Base-by-base conservation (phyloP, 1,140 invertebrate species). In the Heliconius melpomene region DNA sequence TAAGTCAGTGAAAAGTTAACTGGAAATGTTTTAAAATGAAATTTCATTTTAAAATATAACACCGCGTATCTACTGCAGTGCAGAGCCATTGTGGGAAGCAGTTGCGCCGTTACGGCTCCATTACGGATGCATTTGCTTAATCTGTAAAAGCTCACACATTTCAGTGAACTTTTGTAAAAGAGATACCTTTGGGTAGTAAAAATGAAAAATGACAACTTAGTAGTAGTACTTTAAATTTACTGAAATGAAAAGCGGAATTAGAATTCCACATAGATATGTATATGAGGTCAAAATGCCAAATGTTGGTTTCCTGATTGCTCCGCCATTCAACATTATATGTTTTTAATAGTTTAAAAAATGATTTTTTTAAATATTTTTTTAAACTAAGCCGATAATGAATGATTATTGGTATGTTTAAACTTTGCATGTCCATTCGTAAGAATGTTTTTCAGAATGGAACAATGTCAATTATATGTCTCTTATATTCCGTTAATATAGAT, bases 21-120 rank as follows among this genome's bases (percentile, higher is more conserved):
- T 26, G n/a, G 6, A 66, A 66, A 66, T 29, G 20, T 60, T 60
- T 60, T 60, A 60, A 46, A 60, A 60, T 66, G 23, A 66, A 66
- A 66, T 66, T 26, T 23, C 26, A 29, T 66, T 66, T 66, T 66
- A 13, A 66, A 66, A 66, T 29, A 66, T 66, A 66, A 66, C 23
- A 66, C 11, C 29, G 60, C 60, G 60, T 66, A 66, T 66, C 60
- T 66, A 66, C 60, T 26, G 60, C 60, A 66, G 60, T 66, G 60
- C 60, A 66, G 60, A 26, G 23, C 60, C 23, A 66, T 66, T 66
- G 60, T 66, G 60, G 60, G 23, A 66, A 66, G 60, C 60, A 66
- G 60, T 66, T 66, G 60, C 60, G 60, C 26, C 60, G 60, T 66
- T 66, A 66, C 60, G 60, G 60, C 60, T 66, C 60, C 60, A 66